Evolutionary conservation across 2,113 vertebrate species (phyloP).

Genomic region (Malurus cyaneus): DNA sequence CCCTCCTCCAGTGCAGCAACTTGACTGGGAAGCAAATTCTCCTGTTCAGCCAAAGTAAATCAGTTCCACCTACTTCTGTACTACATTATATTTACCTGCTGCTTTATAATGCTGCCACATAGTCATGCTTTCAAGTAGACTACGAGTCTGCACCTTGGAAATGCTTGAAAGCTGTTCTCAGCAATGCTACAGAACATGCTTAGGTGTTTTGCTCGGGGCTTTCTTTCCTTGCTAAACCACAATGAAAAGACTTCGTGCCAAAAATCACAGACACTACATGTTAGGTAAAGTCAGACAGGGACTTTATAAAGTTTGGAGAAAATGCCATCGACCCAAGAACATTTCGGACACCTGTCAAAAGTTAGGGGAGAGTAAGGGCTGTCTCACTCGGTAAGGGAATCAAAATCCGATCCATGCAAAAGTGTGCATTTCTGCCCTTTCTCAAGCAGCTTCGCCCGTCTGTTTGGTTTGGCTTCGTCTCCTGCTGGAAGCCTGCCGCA

Average conservation of each 20-base stretch:
- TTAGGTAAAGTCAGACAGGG: background rate
- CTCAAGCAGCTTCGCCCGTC: background rate
- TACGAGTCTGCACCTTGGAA: background rate
- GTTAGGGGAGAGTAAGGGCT: background rate
- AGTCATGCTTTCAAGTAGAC: background rate
- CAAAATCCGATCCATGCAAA: background rate
- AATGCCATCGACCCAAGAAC: rapidly evolving
- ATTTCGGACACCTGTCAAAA: background rate
- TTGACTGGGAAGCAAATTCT: background rate
- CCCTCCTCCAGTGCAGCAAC: background rate
- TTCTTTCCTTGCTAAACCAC: constrained; percentile 24
- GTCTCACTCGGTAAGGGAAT: background rate
- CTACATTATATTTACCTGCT: background rate
- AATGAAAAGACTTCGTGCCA: background rate
- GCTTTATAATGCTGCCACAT: background rate
- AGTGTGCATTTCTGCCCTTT: background rate
- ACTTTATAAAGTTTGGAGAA: background rate
- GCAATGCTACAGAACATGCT: background rate
- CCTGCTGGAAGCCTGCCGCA: constrained; percentile 21
- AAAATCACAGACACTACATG: background rate
- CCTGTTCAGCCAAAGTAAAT: background rate
- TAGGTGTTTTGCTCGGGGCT: constrained; percentile 13
- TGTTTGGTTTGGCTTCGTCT: constrained; percentile 8
- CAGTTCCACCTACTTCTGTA: background rate
- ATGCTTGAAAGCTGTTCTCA: constrained; percentile 8